Evolutionary conservation across 2,797 vertebrate genomes (phyloP), one percentile per base, ranked within the genome.

Genomic region (Aselliscus stoliczkanus): DNA sequence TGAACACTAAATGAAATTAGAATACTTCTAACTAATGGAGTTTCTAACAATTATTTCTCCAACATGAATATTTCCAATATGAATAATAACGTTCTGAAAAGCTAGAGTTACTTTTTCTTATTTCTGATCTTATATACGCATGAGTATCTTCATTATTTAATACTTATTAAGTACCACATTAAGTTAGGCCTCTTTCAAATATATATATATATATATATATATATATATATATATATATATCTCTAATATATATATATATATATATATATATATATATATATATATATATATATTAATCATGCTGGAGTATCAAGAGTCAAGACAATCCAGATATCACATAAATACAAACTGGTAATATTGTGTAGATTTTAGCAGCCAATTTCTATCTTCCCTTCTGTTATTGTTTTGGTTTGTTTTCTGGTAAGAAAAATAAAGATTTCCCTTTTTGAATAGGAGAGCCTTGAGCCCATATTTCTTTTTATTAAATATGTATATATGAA

Each of bases 11-110:
- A 69, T 34, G 50, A 95, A 67, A 96, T 34, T 84, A 82, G n/a
- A 89, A 54, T 80, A 52, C n/a, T 83, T 91, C 31, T 79, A 87
- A 88, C 88, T 90, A 90, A 92, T 42, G 20, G 60, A 39, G 29
- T 77, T 88, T 87, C 56, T 86, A 18, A 58, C 47, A 64, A 81
- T 90, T 90, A 77, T 88, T 95, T 93, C 25, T 93, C n/a, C 56
- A 95, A 76, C 15, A 50, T 94, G 39, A 94, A 42, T 85, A 72
- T 91, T 92, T 95, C 39, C 39, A 73, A 54, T 37, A 80, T 60
- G 23, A 91, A 65, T 50, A 75, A 4, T 54, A 91, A 64, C 72
- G 9, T 2, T 39, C n/a, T 88, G 25, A 88, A 93, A 92, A 82
- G 2, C 34, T 34, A 54, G 9, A 13, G 4, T 5, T 14, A 31